Conservation (phyloP, 2,797 vertebrate genomes). For the Myripristis murdjan region DNA sequence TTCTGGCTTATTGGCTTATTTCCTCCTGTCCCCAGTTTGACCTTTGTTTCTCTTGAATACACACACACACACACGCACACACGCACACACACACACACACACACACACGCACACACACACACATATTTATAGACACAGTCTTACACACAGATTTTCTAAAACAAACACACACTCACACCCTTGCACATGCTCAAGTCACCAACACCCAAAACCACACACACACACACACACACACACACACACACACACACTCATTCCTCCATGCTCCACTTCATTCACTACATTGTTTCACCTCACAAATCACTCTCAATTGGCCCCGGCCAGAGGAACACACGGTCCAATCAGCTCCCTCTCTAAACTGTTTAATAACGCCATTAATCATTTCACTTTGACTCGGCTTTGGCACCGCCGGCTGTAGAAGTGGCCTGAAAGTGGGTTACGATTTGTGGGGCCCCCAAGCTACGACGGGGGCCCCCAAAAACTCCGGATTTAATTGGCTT, state of each 20-base stretch:
- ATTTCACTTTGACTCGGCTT: constrained; percentile 53
- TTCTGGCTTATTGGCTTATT: constrained; percentile 73
- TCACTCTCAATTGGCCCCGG: constrained; percentile 65
- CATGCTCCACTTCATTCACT: constrained; percentile 54
- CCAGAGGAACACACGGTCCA: constrained; percentile 50
- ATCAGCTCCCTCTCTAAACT: constrained; percentile 50
- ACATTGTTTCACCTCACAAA: constrained; percentile 75
- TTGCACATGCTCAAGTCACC: constrained; percentile 1
- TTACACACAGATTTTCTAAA: neutral
- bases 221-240: constrained; percentile 18
- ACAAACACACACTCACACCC: neutral
- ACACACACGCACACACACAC: neutral
- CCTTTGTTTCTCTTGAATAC: constrained; percentile 58
- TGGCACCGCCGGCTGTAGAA: constrained; percentile 41
- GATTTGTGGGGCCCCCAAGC: constrained; percentile 50
- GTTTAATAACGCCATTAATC: constrained; percentile 76
- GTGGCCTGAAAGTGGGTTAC: constrained; percentile 66
- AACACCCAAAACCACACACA: constrained; percentile 15
- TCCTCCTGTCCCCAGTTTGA: constrained; percentile 74
- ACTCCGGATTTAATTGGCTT: constrained; percentile 49
- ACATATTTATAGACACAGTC: neutral
- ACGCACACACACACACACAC: neutral
- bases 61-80: neutral
- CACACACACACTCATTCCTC: constrained; percentile 12
- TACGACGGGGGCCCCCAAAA: constrained; percentile 49